Evolutionary conservation across 35 echinoderm and acorn worm species (phyloP).

Genomic region (Chiridota heheva): DNA sequence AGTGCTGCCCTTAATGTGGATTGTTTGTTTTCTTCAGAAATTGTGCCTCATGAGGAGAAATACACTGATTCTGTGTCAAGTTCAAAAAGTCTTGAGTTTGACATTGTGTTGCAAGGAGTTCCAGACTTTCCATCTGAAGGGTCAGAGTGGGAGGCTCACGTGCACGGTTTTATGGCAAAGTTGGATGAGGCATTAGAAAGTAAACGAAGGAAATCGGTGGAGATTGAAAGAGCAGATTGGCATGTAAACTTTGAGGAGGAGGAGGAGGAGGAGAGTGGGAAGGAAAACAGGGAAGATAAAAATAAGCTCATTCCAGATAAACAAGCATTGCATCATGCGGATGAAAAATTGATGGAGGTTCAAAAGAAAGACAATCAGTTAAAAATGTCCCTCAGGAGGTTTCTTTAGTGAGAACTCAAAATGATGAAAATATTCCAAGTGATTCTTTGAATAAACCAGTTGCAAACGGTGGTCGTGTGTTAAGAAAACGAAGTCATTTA

Average conservation of each 20-base stretch:
- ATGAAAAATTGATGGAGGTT: too few relatives aligned
- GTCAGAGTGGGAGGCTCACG: constrained; percentile 80
- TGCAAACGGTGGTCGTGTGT: too few relatives aligned
- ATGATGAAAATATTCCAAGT: too few relatives aligned
- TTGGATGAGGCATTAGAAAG: constrained; percentile 67
- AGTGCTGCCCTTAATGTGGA: constrained; percentile 72
- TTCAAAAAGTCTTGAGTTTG: constrained; percentile 42
- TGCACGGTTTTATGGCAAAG: constrained; percentile 70
- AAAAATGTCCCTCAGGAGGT: too few relatives aligned
- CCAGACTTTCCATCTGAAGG: constrained; percentile 79
- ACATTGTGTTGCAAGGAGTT: constrained; percentile 61
- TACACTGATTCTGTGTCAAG: constrained; percentile 49
- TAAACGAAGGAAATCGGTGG: constrained; percentile 17
- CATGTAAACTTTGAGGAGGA: constrained; percentile 11
- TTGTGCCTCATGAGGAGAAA: constrained; percentile 19
- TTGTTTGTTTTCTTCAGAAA: constrained; percentile 68
- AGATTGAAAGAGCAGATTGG: not conserved
- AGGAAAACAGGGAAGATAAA: constrained; percentile 16
- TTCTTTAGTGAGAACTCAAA: too few relatives aligned
- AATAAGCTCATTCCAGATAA: not conserved
- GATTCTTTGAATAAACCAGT: too few relatives aligned
- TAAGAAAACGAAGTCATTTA: too few relatives aligned
- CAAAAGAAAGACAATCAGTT: too few relatives aligned
- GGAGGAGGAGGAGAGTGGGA: constrained; percentile 1
- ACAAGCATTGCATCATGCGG: not conserved